Conservation (phyloP, 2,888 invertebrate species). For the Cheiracanthium punctorium region DNA sequence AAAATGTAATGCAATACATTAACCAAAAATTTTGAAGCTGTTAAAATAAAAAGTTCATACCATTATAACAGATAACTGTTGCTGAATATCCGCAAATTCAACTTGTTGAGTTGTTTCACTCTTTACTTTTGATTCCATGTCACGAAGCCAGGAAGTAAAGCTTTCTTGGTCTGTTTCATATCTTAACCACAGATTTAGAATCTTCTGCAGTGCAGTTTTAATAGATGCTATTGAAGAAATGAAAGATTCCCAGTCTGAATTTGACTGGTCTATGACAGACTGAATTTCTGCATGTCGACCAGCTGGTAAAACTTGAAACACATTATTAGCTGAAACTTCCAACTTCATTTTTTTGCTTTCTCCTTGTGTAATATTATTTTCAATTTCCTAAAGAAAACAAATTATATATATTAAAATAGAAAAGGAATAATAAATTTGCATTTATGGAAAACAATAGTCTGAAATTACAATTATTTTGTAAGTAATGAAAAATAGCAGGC, state of each 20-base stretch:
- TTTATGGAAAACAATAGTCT: no score
- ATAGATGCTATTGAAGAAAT: slow-evolving; percentile 31
- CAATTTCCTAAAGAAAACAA: slow-evolving; percentile 58
- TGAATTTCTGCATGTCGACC: slow-evolving; percentile 53
- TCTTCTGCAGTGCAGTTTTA: slow-evolving; percentile 42
- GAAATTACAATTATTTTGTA: no score
- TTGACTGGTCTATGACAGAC: slow-evolving; percentile 45
- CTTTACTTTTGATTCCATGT: slow-evolving; percentile 69
- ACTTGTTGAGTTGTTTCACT: slow-evolving; percentile 67
- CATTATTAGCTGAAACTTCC: slow-evolving; percentile 44
- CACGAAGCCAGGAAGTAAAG: slow-evolving; percentile 62
- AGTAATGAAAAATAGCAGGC: no score
- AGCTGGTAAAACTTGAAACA: slow-evolving; percentile 55
- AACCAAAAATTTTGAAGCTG: no score
- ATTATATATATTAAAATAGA: no score
- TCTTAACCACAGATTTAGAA: slow-evolving; percentile 49
- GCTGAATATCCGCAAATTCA: slow-evolving; percentile 55
- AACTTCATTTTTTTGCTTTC: slow-evolving; percentile 65
- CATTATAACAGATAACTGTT: slow-evolving; percentile 47
- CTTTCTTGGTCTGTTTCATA: slow-evolving; percentile 62
- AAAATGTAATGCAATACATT: no score
- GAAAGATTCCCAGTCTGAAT: slow-evolving; percentile 58
- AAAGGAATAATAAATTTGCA: no score
- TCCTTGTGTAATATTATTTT: slow-evolving; percentile 54
- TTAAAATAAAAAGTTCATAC: no score